phyloP scores from a whole-genome alignment of 2,888 invertebrate genomes.

The Boloria selene region DNA sequence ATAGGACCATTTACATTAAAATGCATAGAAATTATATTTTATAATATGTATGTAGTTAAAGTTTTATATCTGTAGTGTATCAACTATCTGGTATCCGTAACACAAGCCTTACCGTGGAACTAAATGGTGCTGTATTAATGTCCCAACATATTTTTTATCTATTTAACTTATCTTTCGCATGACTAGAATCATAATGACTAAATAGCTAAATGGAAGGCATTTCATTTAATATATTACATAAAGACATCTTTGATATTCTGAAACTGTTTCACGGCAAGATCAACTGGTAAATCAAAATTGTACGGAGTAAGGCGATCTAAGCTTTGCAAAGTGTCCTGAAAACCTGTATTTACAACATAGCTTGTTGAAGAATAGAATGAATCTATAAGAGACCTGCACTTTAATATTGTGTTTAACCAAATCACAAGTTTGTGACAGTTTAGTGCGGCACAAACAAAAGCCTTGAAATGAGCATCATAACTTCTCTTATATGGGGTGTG shows the following conservation, averaged over 20 bases:
- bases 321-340: conserved; percentile 96
- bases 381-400: conserved; percentile 90
- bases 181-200: conserved; percentile 42
- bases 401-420: conserved; percentile 97
- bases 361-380: conserved; percentile 94
- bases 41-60: too few relatives aligned
- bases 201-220: conserved; percentile 46
- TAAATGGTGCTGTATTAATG: too few relatives aligned
- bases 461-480: conserved; percentile 98
- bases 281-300: conserved; percentile 96
- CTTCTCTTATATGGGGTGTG: conserved; percentile 97
- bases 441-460: conserved; percentile 97
- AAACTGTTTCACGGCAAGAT: conserved; percentile 97
- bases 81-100: too few relatives aligned
- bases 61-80: too few relatives aligned
- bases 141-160: too few relatives aligned
- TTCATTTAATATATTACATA: conserved; percentile 73
- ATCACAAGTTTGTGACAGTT: conserved; percentile 96
- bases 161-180: neutral
- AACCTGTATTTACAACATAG: conserved; percentile 97
- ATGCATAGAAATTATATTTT: too few relatives aligned
- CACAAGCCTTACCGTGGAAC: too few relatives aligned
- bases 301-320: conserved; percentile 92
- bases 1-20: too few relatives aligned
- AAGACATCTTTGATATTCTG: conserved; percentile 99